Percentiles rank a stretch among this genome's conserved stretches.
phyloP scores from a whole-genome alignment of 1,140 invertebrate species.

The Drosophila ironensis region DNA sequence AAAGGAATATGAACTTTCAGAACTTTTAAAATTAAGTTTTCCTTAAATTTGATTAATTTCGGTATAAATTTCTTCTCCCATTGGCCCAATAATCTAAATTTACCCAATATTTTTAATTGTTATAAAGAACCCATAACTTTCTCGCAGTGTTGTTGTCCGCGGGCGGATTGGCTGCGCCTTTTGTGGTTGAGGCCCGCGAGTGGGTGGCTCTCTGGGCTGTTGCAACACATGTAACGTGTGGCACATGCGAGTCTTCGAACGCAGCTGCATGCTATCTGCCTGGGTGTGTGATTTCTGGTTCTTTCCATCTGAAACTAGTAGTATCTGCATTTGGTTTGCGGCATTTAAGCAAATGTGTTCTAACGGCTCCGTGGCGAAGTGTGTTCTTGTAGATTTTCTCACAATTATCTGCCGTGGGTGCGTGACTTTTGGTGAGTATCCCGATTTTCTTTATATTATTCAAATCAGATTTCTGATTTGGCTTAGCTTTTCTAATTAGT shows the following conservation, averaged over 20 bases:
- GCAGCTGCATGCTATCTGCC: conserved; percentile 25
- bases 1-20: too few species aligned
- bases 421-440: conserved; percentile 71
- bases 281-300: conserved; percentile 19
- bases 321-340: conserved; percentile 76
- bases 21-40: too few species aligned
- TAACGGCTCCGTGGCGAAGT: conserved; percentile 52
- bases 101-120: too few species aligned
- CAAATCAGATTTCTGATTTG: too few species aligned
- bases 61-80: too few species aligned
- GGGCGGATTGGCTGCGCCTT: conserved; percentile 72
- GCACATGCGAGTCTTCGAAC: conserved; percentile 6
- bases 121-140: neutral
- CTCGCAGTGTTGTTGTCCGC: conserved; percentile 13
- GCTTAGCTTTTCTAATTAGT: too few species aligned
- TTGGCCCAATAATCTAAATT: too few species aligned
- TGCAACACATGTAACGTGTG: conserved; percentile 11
- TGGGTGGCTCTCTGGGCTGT: neutral
- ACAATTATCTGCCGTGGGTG: conserved; percentile 14
- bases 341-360: conserved; percentile 78
- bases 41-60: too few species aligned
- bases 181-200: conserved; percentile 41
- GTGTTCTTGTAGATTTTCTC: conserved; percentile 33
- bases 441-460: too few species aligned
- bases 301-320: too few species aligned